Percentiles rank a stretch among this genome's conserved stretches.
These are phyloP conservation scores for Phyllotreta striolata DNA, from an alignment of 2,888 invertebrate genomes.

Conservation along the genomic window DNA sequence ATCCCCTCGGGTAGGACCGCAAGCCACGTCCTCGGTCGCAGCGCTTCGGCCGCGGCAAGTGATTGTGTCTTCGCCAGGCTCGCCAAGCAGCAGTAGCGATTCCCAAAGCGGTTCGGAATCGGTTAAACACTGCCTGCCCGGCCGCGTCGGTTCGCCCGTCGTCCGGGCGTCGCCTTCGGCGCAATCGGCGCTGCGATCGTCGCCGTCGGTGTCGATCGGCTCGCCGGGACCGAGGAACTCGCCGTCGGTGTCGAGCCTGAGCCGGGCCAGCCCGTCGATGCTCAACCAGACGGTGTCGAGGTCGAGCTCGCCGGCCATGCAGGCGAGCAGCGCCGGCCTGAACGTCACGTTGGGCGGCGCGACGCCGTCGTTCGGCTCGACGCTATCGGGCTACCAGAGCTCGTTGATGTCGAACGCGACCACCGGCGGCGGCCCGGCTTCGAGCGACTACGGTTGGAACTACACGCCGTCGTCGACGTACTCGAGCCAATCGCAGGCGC, in stretches of 20 bases:
- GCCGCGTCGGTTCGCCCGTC: slow-evolving; percentile 60
- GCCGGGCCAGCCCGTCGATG: slow-evolving; percentile 62
- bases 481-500: slow-evolving; percentile 41
- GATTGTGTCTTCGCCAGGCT: slow-evolving; percentile 79
- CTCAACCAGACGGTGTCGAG: slow-evolving; percentile 52
- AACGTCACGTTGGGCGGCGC: slow-evolving; percentile 68
- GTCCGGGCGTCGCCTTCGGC: slow-evolving; percentile 61
- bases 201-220: slow-evolving; percentile 52
- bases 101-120: slow-evolving; percentile 82
- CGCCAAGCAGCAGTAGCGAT: slow-evolving; percentile 80
- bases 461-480: slow-evolving; percentile 48
- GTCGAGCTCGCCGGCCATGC: slow-evolving; percentile 61
- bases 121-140: slow-evolving; percentile 68
- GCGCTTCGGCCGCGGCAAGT: slow-evolving; percentile 63
- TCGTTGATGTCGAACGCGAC: slow-evolving; percentile 28
- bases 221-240: slow-evolving; percentile 50
- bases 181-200: slow-evolving; percentile 59
- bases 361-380: slow-evolving; percentile 55
- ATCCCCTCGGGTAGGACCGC: slow-evolving; percentile 72
- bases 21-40: slow-evolving; percentile 57
- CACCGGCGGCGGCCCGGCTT: slow-evolving; percentile 4
- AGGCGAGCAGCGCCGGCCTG: slow-evolving; percentile 69
- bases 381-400: slow-evolving; percentile 55
- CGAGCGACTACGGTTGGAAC: slow-evolving; percentile 38
- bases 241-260: slow-evolving; percentile 54